These are phyloP conservation scores for Gorsachius magnificus DNA, from an alignment of 2,797 vertebrate genomes.

Conservation along the genomic window DNA sequence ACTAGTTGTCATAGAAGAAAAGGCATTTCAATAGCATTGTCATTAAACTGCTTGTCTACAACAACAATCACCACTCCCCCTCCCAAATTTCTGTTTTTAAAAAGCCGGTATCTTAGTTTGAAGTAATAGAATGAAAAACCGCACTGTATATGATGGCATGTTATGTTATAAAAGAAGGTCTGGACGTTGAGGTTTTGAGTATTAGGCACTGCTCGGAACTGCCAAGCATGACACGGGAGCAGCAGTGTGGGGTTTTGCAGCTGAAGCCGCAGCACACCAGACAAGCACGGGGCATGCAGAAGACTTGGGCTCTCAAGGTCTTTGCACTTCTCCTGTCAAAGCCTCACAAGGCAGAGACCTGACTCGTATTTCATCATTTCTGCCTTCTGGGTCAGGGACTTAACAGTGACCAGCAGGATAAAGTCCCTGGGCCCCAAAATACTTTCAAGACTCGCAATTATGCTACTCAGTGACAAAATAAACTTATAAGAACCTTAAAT, in stretches of 20 bases:
- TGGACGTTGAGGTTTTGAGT: not conserved
- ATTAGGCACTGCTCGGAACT: not conserved
- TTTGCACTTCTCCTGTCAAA: not conserved
- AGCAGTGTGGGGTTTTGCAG: fast-evolving
- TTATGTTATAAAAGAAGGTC: not conserved
- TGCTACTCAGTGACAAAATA: not conserved
- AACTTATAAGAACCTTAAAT: not conserved
- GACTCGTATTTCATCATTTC: not conserved
- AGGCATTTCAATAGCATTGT: constrained; percentile 70
- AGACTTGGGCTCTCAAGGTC: not conserved
- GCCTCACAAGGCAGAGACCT: not conserved
- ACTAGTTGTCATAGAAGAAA: constrained; percentile 67
- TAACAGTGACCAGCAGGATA: not conserved
- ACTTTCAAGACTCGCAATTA: not conserved
- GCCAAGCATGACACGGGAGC: not conserved
- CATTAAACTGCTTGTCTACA: constrained; percentile 67
- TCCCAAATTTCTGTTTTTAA: constrained; percentile 33
- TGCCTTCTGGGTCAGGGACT: not conserved
- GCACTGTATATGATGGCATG: not conserved
- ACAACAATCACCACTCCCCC: not conserved
- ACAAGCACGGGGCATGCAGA: not conserved
- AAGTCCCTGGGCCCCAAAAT: not conserved
- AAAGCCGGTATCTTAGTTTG: constrained; percentile 7
- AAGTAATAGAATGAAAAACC: not conserved
- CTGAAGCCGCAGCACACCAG: not conserved